phyloP scores from a whole-genome alignment of 2,888 invertebrate genomes.

The Chymomyza fuscimana region DNA sequence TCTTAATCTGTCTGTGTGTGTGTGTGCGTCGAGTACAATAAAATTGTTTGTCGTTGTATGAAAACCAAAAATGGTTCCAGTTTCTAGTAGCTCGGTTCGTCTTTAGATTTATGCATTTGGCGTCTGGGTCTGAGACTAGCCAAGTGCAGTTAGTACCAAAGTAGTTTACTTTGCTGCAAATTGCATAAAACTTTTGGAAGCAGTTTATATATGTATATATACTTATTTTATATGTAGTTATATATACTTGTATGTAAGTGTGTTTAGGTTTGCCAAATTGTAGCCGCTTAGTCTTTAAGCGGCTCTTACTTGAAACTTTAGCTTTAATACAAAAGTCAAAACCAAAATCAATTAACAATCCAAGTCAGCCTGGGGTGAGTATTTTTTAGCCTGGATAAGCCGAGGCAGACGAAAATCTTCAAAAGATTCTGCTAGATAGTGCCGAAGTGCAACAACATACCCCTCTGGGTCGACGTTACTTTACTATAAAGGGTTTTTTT shows the following conservation, averaged over 20 bases:
- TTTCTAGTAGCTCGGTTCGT: conserved; percentile 22
- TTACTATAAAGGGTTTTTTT: too few relatives aligned
- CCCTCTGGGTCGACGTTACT: too few relatives aligned
- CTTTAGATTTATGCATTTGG: conserved; percentile 62
- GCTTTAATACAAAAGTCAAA: conserved; percentile 29
- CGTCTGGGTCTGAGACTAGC: not conserved
- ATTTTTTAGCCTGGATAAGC: too few relatives aligned
- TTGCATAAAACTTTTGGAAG: conserved; percentile 66
- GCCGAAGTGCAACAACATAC: too few relatives aligned
- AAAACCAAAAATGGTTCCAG: conserved; percentile 55
- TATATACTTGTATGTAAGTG: not conserved
- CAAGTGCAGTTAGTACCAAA: conserved; percentile 32
- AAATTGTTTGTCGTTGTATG: conserved; percentile 71
- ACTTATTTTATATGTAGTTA: not conserved
- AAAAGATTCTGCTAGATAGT: too few relatives aligned
- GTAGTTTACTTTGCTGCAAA: conserved; percentile 69
- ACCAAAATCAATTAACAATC: conserved; percentile 69
- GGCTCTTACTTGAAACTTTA: conserved; percentile 10
- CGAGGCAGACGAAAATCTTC: too few relatives aligned
- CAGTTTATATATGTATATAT: conserved; percentile 58
- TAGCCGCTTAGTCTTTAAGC: not conserved
- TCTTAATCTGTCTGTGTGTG: not conserved
- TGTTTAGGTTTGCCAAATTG: not conserved
- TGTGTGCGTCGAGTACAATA: conserved; percentile 52
- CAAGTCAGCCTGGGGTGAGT: conserved; percentile 32